These are phyloP conservation scores for Rosalia funebris DNA, from an alignment of 2,888 invertebrate species.

Conservation along the genomic window DNA sequence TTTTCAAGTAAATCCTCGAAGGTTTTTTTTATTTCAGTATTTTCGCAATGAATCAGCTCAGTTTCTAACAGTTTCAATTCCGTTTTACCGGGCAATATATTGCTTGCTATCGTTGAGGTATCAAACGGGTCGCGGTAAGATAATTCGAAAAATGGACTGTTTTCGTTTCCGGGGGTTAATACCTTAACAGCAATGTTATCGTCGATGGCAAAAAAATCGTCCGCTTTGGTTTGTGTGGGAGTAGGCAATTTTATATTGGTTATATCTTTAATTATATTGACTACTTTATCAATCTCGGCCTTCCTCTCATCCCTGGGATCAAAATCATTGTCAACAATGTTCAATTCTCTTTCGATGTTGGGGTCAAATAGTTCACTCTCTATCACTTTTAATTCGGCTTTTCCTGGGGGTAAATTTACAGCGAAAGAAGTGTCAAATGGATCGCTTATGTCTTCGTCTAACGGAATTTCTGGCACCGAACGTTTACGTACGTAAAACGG, in stretches of 20 bases:
- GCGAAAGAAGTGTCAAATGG: conserved; percentile 76
- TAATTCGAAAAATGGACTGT: conserved; percentile 54
- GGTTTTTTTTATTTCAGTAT: conserved; percentile 39
- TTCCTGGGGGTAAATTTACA: conserved; percentile 66
- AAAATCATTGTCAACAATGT: conserved; percentile 74
- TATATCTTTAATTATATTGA: conserved; percentile 63
- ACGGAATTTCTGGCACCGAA: conserved; percentile 68
- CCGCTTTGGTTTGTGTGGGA: conserved; percentile 43
- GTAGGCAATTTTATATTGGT: conserved; percentile 49
- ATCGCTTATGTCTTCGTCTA: conserved; percentile 68
- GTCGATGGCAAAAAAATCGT: conserved; percentile 65
- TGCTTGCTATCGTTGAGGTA: conserved; percentile 80
- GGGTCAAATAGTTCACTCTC: conserved; percentile 66
- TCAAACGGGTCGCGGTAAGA: conserved; percentile 83
- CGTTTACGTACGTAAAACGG: conserved; percentile 80
- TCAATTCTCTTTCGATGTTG: conserved; percentile 60
- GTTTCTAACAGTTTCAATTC: conserved; percentile 81
- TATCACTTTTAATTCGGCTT: conserved; percentile 68
- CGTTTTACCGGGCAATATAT: conserved; percentile 80
- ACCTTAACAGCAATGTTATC: conserved; percentile 76
- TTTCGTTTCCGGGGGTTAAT: conserved; percentile 71
- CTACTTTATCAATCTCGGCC: conserved; percentile 56
- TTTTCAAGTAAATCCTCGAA: conserved; percentile 54
- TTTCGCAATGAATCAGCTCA: conserved; percentile 71
- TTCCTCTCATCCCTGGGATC: conserved; percentile 65